Base-by-base conservation (phyloP, 2,113 vertebrate genomes). In the Suncus etruscus region DNA sequence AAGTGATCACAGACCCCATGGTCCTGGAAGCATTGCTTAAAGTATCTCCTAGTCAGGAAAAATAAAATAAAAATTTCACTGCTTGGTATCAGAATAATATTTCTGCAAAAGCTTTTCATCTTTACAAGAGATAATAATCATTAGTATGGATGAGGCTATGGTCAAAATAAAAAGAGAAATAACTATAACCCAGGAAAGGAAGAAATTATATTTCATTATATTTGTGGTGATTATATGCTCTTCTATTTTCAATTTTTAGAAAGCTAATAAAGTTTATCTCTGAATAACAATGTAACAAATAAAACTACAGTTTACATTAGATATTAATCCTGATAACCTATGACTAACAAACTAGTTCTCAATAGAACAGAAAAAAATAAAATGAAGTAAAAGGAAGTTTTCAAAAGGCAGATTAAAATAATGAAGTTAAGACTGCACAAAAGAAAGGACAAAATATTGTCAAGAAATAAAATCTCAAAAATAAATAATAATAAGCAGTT, bases 281-380 rank as follows among this genome's bases (percentile, higher is more conserved):
- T 48, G 6, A 31, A 11, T 11, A 8, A 58, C 20, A 1, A 54
- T 3, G 58, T 25, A 86, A 66, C 31, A 88, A 74, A 83, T 32
- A 7, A 87, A 91, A 90, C 81, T 39, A 15, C 9, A 72, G 25
- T 61, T 76, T 31, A 80, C 3, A 25, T 66, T 73, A 83, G 79
- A 63, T 25, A 86, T 77, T 77, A 86, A 25, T 80, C 22, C 3
- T 31, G 9, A 75, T 75, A 80, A 79, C 76, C 20, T 0, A n/a
- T 70, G 32, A 65, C 11, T 8, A 63, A 85, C 22, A 80, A 16
- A 87, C 12, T n/a, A 22, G 47, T 69, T 86, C 22, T 63, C 16
- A 51, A 27, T 8, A 31, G 29, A 91, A 72, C 5, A 74, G 29
- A 91, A 72, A 8, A 69, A 48, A 25, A 48, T 51, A n/a, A 29